These are phyloP conservation scores for Thalassoma bifasciatum DNA, from an alignment of 2,113 vertebrate genomes.

Conservation along the genomic window DNA sequence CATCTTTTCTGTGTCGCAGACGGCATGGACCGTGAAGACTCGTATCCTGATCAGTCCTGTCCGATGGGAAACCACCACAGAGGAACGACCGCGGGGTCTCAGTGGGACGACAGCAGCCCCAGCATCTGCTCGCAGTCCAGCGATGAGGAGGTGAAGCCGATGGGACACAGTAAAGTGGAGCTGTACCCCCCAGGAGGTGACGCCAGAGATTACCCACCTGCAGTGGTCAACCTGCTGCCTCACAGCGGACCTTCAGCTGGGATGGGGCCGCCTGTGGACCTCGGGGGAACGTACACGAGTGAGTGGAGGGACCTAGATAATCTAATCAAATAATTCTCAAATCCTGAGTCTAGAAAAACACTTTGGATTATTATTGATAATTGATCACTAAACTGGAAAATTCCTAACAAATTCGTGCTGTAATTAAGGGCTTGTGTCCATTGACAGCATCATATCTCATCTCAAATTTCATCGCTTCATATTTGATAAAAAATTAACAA, in stretches of 20 bases:
- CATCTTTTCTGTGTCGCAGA: slow-evolving; percentile 56
- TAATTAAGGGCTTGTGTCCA: too few relatives aligned
- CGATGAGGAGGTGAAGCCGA: slow-evolving; percentile 82
- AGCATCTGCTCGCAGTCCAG: slow-evolving; percentile 87
- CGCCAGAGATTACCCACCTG: slow-evolving; percentile 77
- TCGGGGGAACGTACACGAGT: slow-evolving; percentile 81
- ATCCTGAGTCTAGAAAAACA: too few relatives aligned
- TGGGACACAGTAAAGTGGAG: slow-evolving; percentile 74
- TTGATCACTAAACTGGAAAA: too few relatives aligned
- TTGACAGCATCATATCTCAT: too few relatives aligned
- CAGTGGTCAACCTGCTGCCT: slow-evolving; percentile 81
- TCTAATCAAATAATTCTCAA: too few relatives aligned
- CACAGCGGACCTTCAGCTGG: slow-evolving; percentile 56
- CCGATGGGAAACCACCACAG: slow-evolving; percentile 79
- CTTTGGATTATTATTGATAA: too few relatives aligned
- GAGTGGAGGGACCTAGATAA: neutral
- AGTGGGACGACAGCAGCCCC: slow-evolving; percentile 86
- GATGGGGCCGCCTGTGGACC: slow-evolving; percentile 70
- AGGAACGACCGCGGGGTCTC: slow-evolving; percentile 64
- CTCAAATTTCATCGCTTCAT: too few relatives aligned
- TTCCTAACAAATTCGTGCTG: too few relatives aligned
- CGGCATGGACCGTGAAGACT: slow-evolving; percentile 84
- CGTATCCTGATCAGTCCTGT: slow-evolving; percentile 83
- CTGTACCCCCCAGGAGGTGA: slow-evolving; percentile 55
- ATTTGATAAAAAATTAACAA: too few relatives aligned